Conservation (phyloP, 1,140 invertebrate genomes). For the Halictus rubicundus region DNA sequence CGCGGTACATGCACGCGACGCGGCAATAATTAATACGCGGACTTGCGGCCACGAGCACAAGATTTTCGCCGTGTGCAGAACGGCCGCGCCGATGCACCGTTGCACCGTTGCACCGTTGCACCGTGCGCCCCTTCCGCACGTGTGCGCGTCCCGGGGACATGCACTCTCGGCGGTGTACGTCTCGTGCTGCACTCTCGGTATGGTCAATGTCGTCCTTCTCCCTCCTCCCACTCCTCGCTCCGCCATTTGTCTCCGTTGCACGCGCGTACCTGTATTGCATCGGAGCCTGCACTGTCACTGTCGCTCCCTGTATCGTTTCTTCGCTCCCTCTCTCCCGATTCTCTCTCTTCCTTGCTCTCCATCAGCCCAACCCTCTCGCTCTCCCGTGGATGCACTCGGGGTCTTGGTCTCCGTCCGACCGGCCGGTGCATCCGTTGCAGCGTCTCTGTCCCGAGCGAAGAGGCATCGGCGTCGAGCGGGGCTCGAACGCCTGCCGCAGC, state of each 20-base stretch:
- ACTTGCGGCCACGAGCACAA: neutral
- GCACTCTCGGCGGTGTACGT: constrained; percentile 28
- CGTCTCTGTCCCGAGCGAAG: constrained; percentile 26
- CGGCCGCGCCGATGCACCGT: neutral
- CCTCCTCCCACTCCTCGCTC: neutral
- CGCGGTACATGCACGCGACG: constrained; percentile 4
- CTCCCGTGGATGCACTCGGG: too few species aligned
- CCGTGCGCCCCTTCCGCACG: constrained; percentile 33
- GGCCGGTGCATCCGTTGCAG: constrained; percentile 30
- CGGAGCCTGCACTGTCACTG: neutral
- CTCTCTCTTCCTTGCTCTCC: too few species aligned
- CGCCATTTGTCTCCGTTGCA: constrained; percentile 6
- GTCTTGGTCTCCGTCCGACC: constrained; percentile 7
- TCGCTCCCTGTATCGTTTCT: neutral
- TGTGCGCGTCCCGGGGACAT: constrained; percentile 24
- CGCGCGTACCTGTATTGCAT: constrained; percentile 8
- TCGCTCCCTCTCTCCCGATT: neutral
- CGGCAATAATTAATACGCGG: constrained; percentile 48
- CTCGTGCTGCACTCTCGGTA: constrained; percentile 37
- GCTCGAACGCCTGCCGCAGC: constrained; percentile 6
- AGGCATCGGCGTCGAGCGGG: neutral
- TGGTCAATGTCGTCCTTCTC: constrained; percentile 38
- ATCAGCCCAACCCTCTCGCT: too few species aligned
- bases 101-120: constrained; percentile 24
- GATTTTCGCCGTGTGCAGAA: constrained; percentile 23